phyloP scores from a whole-genome alignment of 2,888 invertebrate species.

The Sphecodes monilicornis region DNA sequence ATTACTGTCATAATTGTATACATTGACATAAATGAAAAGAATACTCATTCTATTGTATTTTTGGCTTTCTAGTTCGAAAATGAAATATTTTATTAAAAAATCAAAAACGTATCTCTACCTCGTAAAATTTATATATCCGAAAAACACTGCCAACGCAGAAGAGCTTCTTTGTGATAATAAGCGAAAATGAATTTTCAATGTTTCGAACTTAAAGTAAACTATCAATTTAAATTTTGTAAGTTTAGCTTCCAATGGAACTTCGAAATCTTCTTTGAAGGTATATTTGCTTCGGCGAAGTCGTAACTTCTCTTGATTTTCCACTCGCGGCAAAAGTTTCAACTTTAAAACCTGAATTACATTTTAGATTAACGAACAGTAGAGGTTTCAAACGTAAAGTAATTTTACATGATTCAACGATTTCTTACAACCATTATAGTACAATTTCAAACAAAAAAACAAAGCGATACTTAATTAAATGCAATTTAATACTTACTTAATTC shows the following conservation, averaged over 20 bases:
- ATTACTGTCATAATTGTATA: background rate
- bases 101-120: too few relatives aligned
- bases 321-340: background rate
- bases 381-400: background rate
- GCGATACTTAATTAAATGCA: background rate
- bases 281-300: background rate
- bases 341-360: background rate
- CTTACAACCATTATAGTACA: background rate
- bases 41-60: background rate
- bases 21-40: background rate
- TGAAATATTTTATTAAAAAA: background rate
- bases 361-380: background rate
- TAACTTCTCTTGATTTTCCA: background rate
- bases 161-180: background rate
- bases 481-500: too few relatives aligned
- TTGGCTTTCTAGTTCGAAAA: background rate
- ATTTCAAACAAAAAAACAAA: background rate
- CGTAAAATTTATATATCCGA: background rate
- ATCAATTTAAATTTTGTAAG: constrained; percentile 8
- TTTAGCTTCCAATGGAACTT: background rate
- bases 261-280: constrained; percentile 1
- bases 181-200: background rate
- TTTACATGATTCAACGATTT: background rate
- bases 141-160: background rate
- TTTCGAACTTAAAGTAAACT: constrained; percentile 1